Conservation (phyloP, 2,113 vertebrate species). For the Oreochromis niloticus region DNA sequence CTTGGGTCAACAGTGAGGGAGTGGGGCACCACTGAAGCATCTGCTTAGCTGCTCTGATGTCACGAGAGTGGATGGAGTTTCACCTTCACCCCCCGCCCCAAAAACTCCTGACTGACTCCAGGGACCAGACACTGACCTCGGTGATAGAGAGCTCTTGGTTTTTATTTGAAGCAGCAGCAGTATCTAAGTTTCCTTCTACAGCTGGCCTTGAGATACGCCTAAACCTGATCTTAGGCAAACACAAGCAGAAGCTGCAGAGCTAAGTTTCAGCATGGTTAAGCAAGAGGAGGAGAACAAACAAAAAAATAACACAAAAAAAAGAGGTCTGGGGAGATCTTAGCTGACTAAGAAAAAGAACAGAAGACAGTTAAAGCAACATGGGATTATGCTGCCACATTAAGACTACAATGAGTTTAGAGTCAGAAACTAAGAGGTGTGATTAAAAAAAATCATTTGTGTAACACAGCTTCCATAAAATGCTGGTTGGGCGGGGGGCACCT, state of each 20-base stretch:
- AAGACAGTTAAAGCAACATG: not conserved
- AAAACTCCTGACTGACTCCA: not conserved
- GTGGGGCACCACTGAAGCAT: not conserved
- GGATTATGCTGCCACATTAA: not conserved
- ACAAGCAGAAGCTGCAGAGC: not conserved
- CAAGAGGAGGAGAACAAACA: not conserved
- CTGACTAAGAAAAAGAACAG: not conserved
- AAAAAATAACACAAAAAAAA: not conserved
- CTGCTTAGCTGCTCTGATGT: constrained; percentile 25
- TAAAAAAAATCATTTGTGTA: not conserved
- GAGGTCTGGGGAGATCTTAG: not conserved
- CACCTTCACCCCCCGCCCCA: not conserved
- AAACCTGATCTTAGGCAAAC: constrained; percentile 62
- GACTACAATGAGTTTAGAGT: not conserved
- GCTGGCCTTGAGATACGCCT: constrained; percentile 41
- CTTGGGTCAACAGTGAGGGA: not conserved
- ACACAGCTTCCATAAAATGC: not conserved
- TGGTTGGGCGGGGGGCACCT: not conserved
- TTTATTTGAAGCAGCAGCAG: constrained; percentile 30
- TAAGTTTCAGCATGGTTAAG: not conserved
- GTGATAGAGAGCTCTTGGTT: constrained; percentile 40
- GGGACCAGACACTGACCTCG: constrained; percentile 54
- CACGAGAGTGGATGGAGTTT: constrained; percentile 49
- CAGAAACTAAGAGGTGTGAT: not conserved
- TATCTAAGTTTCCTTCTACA: constrained; percentile 52